Percentiles rank a stretch among this genome's conserved stretches.
Conservation (phyloP, 2,113 vertebrate species). For the western clawed frog (Xenopus tropicalis) region DNA sequence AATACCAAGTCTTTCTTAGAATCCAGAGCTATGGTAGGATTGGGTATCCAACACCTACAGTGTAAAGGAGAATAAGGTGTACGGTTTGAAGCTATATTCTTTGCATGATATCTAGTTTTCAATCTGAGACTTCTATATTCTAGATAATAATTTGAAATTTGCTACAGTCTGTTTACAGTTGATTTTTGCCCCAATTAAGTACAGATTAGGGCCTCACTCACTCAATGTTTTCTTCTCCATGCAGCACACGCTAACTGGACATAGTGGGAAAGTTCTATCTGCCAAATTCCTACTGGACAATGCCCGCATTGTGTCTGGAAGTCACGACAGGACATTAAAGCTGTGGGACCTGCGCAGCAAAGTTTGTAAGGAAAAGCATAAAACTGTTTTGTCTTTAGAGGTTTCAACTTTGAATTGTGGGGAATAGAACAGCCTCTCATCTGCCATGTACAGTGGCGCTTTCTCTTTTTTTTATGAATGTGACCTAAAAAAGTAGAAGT, state of each 20-base stretch:
- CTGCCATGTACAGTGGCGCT: too few relatives aligned
- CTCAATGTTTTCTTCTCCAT: constrained; percentile 10
- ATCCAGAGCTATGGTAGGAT: neutral
- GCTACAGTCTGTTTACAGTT: too few relatives aligned
- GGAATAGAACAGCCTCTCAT: too few relatives aligned
- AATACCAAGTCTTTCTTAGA: neutral
- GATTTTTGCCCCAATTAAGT: too few relatives aligned
- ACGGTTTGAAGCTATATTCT: constrained; percentile 6
- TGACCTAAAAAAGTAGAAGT: too few relatives aligned
- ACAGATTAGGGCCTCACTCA: too few relatives aligned
- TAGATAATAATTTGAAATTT: neutral
- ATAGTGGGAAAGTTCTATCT: constrained; percentile 93
- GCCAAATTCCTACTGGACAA: constrained; percentile 96
- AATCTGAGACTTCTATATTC: constrained; percentile 36
- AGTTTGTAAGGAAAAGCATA: constrained; percentile 82
- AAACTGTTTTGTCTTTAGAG: too few relatives aligned
- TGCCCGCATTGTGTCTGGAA: constrained; percentile 92
- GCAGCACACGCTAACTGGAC: constrained; percentile 93
- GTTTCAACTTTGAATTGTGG: too few relatives aligned
- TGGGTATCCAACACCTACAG: constrained; percentile 17
- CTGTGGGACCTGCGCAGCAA: constrained; percentile 98
- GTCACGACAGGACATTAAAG: constrained; percentile 94
- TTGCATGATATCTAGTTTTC: constrained; percentile 35
- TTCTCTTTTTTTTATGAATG: too few relatives aligned
- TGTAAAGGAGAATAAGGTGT: constrained; percentile 18